phyloP scores from a whole-genome alignment of 2,888 invertebrate genomes.

The Caenorhabditis doughertyi region DNA sequence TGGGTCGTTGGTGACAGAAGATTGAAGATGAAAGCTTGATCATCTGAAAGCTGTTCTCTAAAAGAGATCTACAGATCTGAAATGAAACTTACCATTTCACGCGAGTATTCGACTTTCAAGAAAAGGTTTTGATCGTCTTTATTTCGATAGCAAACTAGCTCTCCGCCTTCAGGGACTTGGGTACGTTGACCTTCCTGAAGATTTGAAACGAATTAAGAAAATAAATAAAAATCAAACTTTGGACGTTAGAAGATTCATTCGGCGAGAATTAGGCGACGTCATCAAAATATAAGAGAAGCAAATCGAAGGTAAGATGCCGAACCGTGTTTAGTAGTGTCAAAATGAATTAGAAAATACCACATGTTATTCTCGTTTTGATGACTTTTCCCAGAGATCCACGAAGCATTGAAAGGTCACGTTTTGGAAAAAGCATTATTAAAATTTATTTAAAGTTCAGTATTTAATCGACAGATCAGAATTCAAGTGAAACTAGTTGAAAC shows the following conservation, averaged over 20 bases:
- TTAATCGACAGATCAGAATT: slow-evolving; percentile 8
- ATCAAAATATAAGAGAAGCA: background rate
- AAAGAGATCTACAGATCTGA: background rate
- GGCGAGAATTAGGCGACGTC: slow-evolving; percentile 10
- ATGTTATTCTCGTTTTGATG: background rate
- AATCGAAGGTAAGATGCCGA: slow-evolving; percentile 7
- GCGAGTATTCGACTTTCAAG: slow-evolving; percentile 54
- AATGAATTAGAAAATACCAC: background rate
- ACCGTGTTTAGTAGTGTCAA: slow-evolving; percentile 27
- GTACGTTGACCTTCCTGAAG: slow-evolving; percentile 52
- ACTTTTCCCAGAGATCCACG: background rate
- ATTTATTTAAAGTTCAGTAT: slow-evolving; percentile 1
- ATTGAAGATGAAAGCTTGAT: slow-evolving; percentile 43
- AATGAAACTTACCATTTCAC: slow-evolving; percentile 32
- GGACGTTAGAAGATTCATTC: slow-evolving; percentile 22
- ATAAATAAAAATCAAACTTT: background rate
- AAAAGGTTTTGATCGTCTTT: slow-evolving; percentile 20
- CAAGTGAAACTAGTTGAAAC: slow-evolving; percentile 29
- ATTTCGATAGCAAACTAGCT: slow-evolving; percentile 51
- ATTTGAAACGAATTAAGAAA: background rate
- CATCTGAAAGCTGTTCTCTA: slow-evolving; percentile 28
- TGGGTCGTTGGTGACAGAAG: slow-evolving; percentile 38
- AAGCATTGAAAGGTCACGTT: slow-evolving; percentile 17
- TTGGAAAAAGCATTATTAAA: background rate
- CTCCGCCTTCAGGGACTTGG: slow-evolving; percentile 56